Evolutionary conservation across 2,113 vertebrate genomes (phyloP).

Genomic region (Corythaixoides concolor): DNA sequence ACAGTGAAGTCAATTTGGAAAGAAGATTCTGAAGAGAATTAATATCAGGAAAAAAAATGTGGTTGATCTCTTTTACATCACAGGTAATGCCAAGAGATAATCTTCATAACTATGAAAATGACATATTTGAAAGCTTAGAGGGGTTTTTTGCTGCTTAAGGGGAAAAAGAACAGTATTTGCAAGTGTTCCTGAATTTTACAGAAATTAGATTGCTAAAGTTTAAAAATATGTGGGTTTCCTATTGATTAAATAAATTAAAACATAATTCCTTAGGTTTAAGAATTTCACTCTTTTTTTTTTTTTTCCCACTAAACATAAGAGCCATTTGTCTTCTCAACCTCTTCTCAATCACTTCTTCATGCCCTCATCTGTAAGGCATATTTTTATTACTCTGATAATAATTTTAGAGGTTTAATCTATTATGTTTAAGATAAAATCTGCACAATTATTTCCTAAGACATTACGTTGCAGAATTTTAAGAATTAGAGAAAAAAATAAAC

Average conservation of each 20-base stretch:
- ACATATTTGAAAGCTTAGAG: background rate
- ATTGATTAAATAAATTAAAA: background rate
- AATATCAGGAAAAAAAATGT: background rate
- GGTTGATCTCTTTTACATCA: background rate
- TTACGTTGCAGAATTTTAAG: background rate
- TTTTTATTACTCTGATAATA: background rate
- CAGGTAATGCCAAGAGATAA: background rate
- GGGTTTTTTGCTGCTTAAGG: background rate
- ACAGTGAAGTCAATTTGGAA: background rate
- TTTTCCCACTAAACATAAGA: background rate
- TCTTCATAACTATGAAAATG: background rate
- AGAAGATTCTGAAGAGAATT: background rate
- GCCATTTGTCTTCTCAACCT: background rate
- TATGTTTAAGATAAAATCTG: background rate
- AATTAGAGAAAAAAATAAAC: background rate
- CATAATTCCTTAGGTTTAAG: background rate
- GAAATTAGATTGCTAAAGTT: background rate
- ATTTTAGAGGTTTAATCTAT: background rate
- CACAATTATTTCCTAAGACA: background rate
- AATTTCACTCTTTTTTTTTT: background rate
- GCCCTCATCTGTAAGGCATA: background rate
- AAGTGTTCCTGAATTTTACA: background rate
- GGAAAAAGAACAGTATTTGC: background rate
- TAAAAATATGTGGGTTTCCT: background rate
- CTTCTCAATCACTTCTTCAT: background rate